Conservation (phyloP, 2,797 vertebrate genomes). For the Dryobates pubescens region DNA sequence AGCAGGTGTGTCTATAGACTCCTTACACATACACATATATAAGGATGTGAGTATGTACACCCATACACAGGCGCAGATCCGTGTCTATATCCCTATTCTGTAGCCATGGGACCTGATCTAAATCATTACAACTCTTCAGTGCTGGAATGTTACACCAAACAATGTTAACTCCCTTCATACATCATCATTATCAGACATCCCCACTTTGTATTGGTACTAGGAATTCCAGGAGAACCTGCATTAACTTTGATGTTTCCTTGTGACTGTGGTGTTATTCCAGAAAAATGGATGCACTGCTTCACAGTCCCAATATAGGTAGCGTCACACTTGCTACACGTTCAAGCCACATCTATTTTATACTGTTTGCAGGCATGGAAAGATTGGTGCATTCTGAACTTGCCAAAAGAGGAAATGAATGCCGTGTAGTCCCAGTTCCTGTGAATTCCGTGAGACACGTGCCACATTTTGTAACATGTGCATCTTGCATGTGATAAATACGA, state of each 20-base stretch:
- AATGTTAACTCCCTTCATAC: not conserved
- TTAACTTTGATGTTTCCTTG: not conserved
- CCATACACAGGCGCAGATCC: not conserved
- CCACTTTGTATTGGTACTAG: accelerated
- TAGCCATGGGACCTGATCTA: not conserved
- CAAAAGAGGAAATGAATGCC: not conserved
- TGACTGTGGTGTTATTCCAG: not conserved
- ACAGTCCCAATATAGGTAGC: not conserved
- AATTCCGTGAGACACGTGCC: not conserved
- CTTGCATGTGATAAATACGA: not conserved
- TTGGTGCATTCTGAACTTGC: accelerated
- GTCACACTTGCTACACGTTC: not conserved
- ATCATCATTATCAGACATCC: not conserved
- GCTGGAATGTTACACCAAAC: not conserved
- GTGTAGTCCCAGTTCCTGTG: not conserved
- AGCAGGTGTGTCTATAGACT: not conserved
- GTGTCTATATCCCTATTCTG: not conserved
- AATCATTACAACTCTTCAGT: not conserved
- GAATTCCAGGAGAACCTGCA: not conserved
- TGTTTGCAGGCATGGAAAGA: not conserved
- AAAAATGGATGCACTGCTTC: not conserved
- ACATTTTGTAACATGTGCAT: accelerated
- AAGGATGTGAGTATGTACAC: accelerated
- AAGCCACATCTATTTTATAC: not conserved
- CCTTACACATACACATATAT: too few relatives aligned